Evolutionary conservation across 2,113 vertebrate genomes (phyloP), one percentile per base, ranked within the genome.

Genomic region (Oreochromis spilurus): DNA sequence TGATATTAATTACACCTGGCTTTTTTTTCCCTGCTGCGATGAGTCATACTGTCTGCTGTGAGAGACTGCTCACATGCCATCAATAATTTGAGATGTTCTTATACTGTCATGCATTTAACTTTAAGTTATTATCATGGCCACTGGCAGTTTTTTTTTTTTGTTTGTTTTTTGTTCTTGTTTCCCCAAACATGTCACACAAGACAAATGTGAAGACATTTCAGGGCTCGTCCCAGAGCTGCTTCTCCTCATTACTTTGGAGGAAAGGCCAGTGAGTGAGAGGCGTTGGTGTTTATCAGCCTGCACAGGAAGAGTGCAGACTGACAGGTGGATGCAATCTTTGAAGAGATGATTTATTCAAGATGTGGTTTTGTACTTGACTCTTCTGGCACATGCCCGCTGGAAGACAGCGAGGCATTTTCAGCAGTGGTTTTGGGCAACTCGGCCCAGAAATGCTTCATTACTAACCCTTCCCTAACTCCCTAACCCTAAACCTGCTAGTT

Each of bases 131-230:
- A 75, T 75, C 29, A 24, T 29, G 70, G 29, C 70, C 40, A 29
- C 70, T 7, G 43, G 40, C 4, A 0, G 36, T 3, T 0, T 0
- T 8, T 80, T 24, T 80, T 3, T 3, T 24, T 24, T 24, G 24
- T 24, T 24, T 24, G 24, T 24, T 24, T 81, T 78, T 70, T 48
- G 17, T 12, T 65, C 36, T 65, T 65, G 60, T 65, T 38, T 38
- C 19, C 0, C 40, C 60, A 38, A 5, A 12, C 12, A 38, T 10
- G 85, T 87, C 81, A 26, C 21, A 52, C 13, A 77, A 89, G 82
- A 92, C 50, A 52, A 79, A 88, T 90, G 86, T 1, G 52, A 21
- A 58, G 52, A 55, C 81, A 75, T 84, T 88, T 65, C 48, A 0
- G 70, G 45, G 19, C 4, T 4, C 5, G 50, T 83, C 24, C 86